Percentiles rank a stretch among this genome's conserved stretches.
Evolutionary conservation across 2,888 invertebrate species (phyloP).

Genomic region (Poecilus cupreus): DNA sequence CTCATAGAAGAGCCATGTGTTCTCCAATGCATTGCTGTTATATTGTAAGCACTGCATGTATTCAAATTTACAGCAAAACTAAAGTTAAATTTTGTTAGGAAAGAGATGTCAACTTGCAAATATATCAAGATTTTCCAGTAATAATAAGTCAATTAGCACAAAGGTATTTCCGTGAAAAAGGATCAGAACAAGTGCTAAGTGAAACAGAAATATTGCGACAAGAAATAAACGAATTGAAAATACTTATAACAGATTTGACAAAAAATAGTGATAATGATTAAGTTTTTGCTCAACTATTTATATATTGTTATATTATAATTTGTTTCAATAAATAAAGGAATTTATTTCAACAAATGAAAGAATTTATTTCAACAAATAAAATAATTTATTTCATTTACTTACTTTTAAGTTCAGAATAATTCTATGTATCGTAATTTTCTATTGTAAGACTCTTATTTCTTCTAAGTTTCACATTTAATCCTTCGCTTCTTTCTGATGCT

Average conservation of each 20-base stretch:
- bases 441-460: constrained; percentile 82
- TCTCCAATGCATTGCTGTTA: constrained; percentile 73
- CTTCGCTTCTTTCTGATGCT: constrained; percentile 75
- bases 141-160: constrained; percentile 78
- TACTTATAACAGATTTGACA: constrained; percentile 66
- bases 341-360: neutral
- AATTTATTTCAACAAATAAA: neutral
- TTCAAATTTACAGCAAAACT: constrained; percentile 64
- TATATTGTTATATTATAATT: too few relatives aligned
- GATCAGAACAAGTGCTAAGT: constrained; percentile 69
- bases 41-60: constrained; percentile 57
- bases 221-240: constrained; percentile 72
- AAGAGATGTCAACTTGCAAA: constrained; percentile 70
- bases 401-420: neutral
- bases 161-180: constrained; percentile 77
- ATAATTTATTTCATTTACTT: neutral
- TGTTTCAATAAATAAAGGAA: too few relatives aligned
- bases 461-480: constrained; percentile 77
- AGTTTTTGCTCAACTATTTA: too few relatives aligned
- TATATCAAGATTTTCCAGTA: constrained; percentile 74
- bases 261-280: too few relatives aligned
- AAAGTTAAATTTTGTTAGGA: constrained; percentile 66
- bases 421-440: constrained; percentile 78
- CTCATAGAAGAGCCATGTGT: constrained; percentile 72
- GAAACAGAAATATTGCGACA: constrained; percentile 73